phyloP scores from a whole-genome alignment of 2,888 invertebrate genomes.

The Zygogramma bicolorata region DNA sequence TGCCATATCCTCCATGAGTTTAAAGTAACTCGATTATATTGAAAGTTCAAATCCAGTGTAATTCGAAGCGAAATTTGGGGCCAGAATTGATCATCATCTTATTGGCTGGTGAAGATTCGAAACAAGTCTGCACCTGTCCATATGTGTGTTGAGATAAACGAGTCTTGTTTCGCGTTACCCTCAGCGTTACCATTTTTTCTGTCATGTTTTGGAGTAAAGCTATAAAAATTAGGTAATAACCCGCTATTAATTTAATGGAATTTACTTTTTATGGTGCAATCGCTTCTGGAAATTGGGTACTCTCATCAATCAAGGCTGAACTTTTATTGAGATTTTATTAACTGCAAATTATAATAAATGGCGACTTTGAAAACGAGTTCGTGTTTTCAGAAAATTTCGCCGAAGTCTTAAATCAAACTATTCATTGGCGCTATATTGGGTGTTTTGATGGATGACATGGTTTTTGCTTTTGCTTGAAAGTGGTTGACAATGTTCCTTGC shows the following conservation, averaged over 20 bases:
- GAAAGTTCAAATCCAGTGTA: too few relatives aligned
- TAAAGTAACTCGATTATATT: too few relatives aligned
- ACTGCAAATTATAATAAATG: slow-evolving; percentile 24
- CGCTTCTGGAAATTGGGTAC: slow-evolving; percentile 14
- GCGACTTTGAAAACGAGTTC: neutral
- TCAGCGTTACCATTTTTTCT: slow-evolving; percentile 13
- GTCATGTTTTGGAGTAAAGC: slow-evolving; percentile 18
- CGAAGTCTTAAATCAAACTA: neutral
- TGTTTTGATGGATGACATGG: neutral
- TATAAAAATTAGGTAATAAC: slow-evolving; percentile 42
- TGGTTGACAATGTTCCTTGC: too few relatives aligned
- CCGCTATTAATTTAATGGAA: slow-evolving; percentile 30
- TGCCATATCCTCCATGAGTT: too few relatives aligned
- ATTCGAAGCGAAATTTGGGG: too few relatives aligned
- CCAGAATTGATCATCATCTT: neutral
- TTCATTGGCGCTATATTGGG: neutral
- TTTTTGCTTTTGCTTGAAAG: neutral
- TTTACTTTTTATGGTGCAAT: slow-evolving; percentile 25
- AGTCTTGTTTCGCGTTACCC: slow-evolving; percentile 14
- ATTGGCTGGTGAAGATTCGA: neutral
- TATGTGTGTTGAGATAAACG: slow-evolving; percentile 21
- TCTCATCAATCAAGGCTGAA: slow-evolving; percentile 16
- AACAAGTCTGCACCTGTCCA: neutral
- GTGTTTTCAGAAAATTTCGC: neutral
- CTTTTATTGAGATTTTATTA: slow-evolving; percentile 25